phyloP scores from a whole-genome alignment of 2,797 vertebrate species.

The Microhierax caerulescens region DNA sequence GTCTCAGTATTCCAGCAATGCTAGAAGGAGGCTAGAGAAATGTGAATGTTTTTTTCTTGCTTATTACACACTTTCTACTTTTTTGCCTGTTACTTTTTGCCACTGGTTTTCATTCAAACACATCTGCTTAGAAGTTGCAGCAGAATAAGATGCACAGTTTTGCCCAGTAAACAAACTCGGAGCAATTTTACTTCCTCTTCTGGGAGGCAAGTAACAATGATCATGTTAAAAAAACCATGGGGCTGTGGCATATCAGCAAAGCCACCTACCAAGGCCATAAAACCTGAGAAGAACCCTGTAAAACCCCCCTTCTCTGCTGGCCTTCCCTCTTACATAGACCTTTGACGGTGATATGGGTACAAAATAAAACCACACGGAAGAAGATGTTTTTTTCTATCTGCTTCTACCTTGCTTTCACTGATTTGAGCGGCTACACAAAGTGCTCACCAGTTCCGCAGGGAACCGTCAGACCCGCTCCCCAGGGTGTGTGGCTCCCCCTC shows the following conservation, averaged over 20 bases:
- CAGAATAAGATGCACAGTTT: not conserved
- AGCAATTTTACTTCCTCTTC: not conserved
- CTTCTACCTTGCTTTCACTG: not conserved
- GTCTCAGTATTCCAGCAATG: not conserved
- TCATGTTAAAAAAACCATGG: not conserved
- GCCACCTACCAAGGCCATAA: not conserved
- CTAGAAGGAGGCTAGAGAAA: not conserved
- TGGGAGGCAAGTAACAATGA: not conserved
- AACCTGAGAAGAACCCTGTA: not conserved
- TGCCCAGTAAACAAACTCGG: not conserved
- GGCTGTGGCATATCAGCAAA: not conserved
- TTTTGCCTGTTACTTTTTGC: not conserved
- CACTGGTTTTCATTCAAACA: not conserved
- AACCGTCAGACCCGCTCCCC: not conserved
- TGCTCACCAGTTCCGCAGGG: not conserved
- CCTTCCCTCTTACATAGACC: not conserved
- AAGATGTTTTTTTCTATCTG: not conserved
- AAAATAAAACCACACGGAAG: not conserved
- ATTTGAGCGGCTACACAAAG: not conserved
- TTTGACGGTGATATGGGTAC: rapidly evolving
- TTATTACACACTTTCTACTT: not conserved
- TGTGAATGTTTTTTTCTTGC: not conserved
- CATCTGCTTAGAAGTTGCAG: not conserved
- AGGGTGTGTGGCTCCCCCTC: not conserved
- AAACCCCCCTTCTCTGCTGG: not conserved